phyloP scores from a whole-genome alignment of 1,140 invertebrate genomes.

The Coptotermes formosanus region DNA sequence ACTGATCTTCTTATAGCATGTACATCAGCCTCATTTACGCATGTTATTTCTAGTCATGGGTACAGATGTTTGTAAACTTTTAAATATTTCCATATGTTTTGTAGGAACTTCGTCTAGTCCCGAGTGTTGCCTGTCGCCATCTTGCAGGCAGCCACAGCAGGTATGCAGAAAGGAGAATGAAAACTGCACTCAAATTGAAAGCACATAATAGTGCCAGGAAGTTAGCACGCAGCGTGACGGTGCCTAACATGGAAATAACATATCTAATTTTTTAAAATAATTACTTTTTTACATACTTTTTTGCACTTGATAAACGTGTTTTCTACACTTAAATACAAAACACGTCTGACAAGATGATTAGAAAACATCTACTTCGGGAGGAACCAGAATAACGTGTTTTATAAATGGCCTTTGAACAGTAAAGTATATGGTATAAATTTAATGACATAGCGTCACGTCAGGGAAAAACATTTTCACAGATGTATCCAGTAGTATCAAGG shows the following conservation, averaged over 20 bases:
- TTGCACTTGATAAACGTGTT: not conserved
- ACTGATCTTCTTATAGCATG: no score
- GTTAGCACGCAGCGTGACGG: not conserved
- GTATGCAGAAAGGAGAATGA: not conserved
- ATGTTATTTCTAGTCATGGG: no score
- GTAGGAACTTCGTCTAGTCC: no score
- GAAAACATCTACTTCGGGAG: not conserved
- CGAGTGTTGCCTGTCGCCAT: no score
- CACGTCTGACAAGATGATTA: slow-evolving; percentile 4
- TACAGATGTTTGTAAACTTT: no score
- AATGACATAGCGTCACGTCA: not conserved
- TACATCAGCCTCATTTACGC: no score
- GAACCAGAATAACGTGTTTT: not conserved
- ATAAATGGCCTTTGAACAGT: not conserved
- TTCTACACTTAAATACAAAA: not conserved
- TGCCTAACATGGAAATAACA: not conserved
- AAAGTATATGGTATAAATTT: not conserved
- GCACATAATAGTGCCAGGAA: not conserved
- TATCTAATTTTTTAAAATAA: not conserved
- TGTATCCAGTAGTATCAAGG: not conserved
- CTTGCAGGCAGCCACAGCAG: no score
- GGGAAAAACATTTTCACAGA: not conserved
- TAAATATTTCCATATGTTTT: no score
- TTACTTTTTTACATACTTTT: not conserved
- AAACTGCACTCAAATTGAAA: not conserved